Evolutionary conservation across 2,888 invertebrate species (phyloP), one percentile per base, ranked within the genome.

Genomic region (Drosophila rellima): DNA sequence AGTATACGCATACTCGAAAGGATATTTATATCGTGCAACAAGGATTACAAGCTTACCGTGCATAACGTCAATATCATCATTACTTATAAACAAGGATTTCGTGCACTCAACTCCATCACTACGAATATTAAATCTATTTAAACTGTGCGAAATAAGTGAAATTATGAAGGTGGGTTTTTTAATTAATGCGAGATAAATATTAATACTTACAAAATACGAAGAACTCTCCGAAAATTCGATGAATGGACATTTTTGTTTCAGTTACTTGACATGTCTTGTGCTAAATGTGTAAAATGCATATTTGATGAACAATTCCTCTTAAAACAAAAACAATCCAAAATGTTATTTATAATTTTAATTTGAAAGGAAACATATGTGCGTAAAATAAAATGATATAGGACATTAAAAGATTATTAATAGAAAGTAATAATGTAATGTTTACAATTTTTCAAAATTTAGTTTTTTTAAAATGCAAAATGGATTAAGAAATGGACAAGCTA

Each of bases 151-250:
- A 35, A 44, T 29, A 47, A 57, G 62, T 74, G 52, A 39, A 67
- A 90, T 60, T 26, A 89, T 89, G 90, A 89, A 90, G 89, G 89
- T 89, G 84, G 85, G 90, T 90, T 63, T 40, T 11, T 0, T 4
- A 40, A 29, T n/a, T 0, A 11, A n/a, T 31, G 20, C 18, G 26
- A 18, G 6, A 10, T 13, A 8, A 50, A 15, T 8, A 31, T 13
- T 1, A 18, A 20, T n/a, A 33, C 33, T 15, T 6, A 18, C 5
- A 33, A 26, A 39, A 15, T 31, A 11, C 17, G 10, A 35, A 48
- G 31, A 42, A 37, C 18, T 52, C 3, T 18, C 2, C n/a, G n/a
- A 26, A 39, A 20, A 5, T 37, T 2, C 18, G 18, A 37, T 18
- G 1, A 26, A 39, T 39, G 26, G 29, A 40, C 17, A 48, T 45